Conservation (phyloP, 2,888 invertebrate species). For the Steromphala cineraria region DNA sequence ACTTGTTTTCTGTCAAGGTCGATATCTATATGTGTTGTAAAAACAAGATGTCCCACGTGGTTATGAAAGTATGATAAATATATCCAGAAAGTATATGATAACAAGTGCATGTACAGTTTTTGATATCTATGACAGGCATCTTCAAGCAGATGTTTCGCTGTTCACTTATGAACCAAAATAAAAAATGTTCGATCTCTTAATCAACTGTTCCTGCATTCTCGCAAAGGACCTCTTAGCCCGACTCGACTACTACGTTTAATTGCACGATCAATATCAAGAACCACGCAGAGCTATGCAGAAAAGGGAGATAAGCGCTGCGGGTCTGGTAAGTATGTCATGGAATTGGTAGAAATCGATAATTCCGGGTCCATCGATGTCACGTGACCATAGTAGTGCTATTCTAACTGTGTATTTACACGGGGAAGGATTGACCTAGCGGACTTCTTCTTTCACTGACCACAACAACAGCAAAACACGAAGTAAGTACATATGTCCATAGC, state of each 20-base stretch:
- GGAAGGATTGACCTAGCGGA: not conserved
- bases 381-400: conserved; percentile 1
- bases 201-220: not conserved
- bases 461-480: not conserved
- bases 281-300: not conserved
- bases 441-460: not conserved
- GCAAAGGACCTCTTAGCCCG: not conserved
- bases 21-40: too few relatives aligned
- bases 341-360: conserved; percentile 8
- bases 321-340: not conserved
- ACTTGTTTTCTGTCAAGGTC: too few relatives aligned
- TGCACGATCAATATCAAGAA: not conserved
- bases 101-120: too few relatives aligned
- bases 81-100: too few relatives aligned
- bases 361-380: conserved; percentile 6
- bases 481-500: not conserved
- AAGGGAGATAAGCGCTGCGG: not conserved
- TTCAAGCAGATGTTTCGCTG: too few relatives aligned
- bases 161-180: not conserved
- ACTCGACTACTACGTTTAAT: not conserved
- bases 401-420: conserved; percentile 2
- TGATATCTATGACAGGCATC: too few relatives aligned
- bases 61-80: too few relatives aligned
- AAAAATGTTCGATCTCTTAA: not conserved
- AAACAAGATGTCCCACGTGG: too few relatives aligned